Evolutionary conservation across 92 coral and sea anemone genomes (phyloP).

Genomic region (Porites evermanni): DNA sequence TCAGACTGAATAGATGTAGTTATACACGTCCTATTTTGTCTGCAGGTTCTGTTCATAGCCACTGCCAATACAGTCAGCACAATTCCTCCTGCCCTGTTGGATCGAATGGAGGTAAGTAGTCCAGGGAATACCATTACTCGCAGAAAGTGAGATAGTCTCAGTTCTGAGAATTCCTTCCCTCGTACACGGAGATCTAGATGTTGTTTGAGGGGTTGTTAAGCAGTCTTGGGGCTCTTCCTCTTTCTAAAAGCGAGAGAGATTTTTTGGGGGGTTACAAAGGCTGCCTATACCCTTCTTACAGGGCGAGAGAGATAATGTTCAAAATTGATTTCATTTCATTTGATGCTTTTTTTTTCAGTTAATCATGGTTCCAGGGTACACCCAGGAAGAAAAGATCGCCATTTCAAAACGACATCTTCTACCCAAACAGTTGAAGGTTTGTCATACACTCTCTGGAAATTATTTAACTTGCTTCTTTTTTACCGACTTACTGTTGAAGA

Average conservation of each 20-base stretch:
- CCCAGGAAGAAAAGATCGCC: conserved; percentile 87
- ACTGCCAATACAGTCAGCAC: conserved; percentile 83
- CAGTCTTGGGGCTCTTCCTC: neutral
- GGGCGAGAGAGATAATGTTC: too few species aligned
- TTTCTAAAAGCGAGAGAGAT: neutral
- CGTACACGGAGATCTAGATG: too few species aligned
- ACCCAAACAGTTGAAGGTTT: conserved; percentile 89
- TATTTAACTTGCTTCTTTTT: neutral
- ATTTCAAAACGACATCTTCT: conserved; percentile 83
- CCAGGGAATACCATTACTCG: neutral
- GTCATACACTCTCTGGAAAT: neutral
- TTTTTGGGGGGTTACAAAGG: neutral
- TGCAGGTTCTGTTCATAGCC: conserved; percentile 87
- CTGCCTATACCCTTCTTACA: too few species aligned
- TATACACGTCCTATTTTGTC: neutral
- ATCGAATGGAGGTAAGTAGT: conserved; percentile 87
- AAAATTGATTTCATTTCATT: neutral
- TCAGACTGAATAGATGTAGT: too few species aligned
- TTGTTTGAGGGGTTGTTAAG: neutral
- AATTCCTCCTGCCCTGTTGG: conserved; percentile 85
- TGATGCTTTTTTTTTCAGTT: conserved; percentile 45
- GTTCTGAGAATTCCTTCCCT: too few species aligned
- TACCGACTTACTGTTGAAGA: too few species aligned
- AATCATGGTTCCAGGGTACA: conserved; percentile 87
- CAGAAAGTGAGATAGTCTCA: too few species aligned